phyloP scores from a whole-genome alignment of 2,797 vertebrate genomes.

The Ceryle rudis region DNA sequence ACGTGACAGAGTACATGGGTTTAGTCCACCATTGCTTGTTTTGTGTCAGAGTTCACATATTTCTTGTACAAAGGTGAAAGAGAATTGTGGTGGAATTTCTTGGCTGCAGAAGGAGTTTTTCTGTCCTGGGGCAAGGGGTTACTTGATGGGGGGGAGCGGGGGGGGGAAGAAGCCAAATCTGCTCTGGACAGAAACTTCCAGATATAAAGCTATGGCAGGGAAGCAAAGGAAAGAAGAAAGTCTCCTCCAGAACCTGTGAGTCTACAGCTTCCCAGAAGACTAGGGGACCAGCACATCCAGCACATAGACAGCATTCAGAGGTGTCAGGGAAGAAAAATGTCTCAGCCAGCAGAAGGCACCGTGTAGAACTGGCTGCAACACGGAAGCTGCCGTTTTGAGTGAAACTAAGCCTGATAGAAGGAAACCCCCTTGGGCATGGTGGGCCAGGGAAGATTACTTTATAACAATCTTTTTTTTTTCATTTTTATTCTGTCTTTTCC shows the following conservation, averaged over 20 bases:
- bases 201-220: not conserved
- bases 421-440: rapidly evolving
- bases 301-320: not conserved
- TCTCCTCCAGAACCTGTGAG: not conserved
- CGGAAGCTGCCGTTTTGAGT: not conserved
- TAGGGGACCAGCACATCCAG: not conserved
- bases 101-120: too few species aligned
- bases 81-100: too few species aligned
- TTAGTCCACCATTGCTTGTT: too few species aligned
- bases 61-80: too few species aligned
- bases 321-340: not conserved
- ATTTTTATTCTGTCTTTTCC: not conserved
- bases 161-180: not conserved
- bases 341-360: not conserved
- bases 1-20: too few species aligned
- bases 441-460: not conserved
- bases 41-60: too few species aligned
- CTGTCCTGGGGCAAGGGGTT: too few species aligned
- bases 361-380: not conserved
- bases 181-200: not conserved
- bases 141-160: too few species aligned
- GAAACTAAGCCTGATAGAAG: not conserved
- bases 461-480: rapidly evolving
- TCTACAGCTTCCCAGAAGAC: not conserved
- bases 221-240: not conserved